A percentile compares a stretch with the other conserved stretches of the same genome.
Conservation (phyloP, 2,888 invertebrate genomes). For the Phortica magna region DNA sequence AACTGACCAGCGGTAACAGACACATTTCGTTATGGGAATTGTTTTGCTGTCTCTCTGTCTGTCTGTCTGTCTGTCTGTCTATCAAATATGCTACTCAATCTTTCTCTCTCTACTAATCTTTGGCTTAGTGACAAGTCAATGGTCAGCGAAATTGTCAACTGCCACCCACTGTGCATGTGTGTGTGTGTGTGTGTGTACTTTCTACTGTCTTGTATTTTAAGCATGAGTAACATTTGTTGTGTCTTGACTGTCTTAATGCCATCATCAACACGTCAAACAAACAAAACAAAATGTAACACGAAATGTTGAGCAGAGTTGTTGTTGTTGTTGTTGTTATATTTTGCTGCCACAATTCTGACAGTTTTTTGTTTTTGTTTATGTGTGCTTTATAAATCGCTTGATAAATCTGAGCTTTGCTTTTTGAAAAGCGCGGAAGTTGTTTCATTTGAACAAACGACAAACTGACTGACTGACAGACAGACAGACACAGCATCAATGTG, state of each 20-base stretch:
- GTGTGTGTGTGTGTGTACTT: conserved; percentile 4
- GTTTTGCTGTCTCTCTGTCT: conserved; percentile 24
- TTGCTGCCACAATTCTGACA: conserved; percentile 14
- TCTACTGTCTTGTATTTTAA: conserved; percentile 1
- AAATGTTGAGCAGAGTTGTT: too few species aligned
- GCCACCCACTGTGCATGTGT: conserved; percentile 22
- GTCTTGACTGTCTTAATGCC: neutral
- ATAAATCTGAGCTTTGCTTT: conserved; percentile 4
- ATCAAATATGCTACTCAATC: too few species aligned
- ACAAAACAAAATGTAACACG: neutral
- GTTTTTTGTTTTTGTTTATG: neutral
- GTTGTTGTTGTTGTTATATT: too few species aligned
- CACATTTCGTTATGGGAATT: conserved; percentile 43
- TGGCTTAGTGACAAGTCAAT: neutral
- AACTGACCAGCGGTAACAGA: conserved; percentile 1
- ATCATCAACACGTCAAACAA: neutral
- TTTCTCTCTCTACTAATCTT: neutral
- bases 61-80: neutral
- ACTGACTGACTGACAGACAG: conserved; percentile 4
- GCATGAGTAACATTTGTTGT: too few species aligned
- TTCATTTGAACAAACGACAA: neutral
- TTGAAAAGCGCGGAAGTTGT: conserved; percentile 3
- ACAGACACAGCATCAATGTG: neutral
- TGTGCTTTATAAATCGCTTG: conserved; percentile 7
- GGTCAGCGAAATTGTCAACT: neutral